These are phyloP conservation scores for Coelopa pilipes DNA, from an alignment of 2,888 invertebrate genomes.

Conservation along the genomic window DNA sequence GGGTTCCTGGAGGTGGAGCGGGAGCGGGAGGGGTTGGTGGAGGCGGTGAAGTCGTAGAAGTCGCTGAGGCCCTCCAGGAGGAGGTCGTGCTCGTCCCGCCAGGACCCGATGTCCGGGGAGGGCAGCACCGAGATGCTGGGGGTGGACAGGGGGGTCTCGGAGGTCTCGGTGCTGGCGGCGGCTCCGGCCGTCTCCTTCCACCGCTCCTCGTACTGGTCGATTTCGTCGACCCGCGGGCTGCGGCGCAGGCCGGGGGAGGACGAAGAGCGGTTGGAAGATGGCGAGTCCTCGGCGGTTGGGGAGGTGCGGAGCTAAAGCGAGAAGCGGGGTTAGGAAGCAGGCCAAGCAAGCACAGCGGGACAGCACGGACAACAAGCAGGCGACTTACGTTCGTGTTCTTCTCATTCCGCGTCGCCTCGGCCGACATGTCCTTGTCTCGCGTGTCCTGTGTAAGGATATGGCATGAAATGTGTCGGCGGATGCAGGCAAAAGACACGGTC, in stretches of 20 bases:
- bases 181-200: slow-evolving; percentile 47
- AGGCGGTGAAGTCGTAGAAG: slow-evolving; percentile 64
- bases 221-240: slow-evolving; percentile 63
- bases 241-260: slow-evolving; percentile 57
- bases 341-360: slow-evolving; percentile 51
- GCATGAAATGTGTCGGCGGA: background rate
- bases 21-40: slow-evolving; percentile 62
- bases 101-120: slow-evolving; percentile 57
- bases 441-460: no score
- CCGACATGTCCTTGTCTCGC: slow-evolving; percentile 38
- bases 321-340: slow-evolving; percentile 35
- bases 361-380: slow-evolving; percentile 22
- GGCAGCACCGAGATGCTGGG: slow-evolving; percentile 49
- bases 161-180: background rate
- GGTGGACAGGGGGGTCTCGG: slow-evolving; percentile 38
- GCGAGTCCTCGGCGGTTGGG: slow-evolving; percentile 50
- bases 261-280: slow-evolving; percentile 42
- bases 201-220: slow-evolving; percentile 59
- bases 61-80: slow-evolving; percentile 64
- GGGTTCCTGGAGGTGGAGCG: slow-evolving; percentile 54
- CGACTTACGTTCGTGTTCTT: slow-evolving; percentile 60
- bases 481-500: background rate
- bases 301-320: slow-evolving; percentile 56
- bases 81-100: slow-evolving; percentile 59
- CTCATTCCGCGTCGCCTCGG: slow-evolving; percentile 49